Conservation (phyloP, 2,797 vertebrate species). For the Lates japonicus region DNA sequence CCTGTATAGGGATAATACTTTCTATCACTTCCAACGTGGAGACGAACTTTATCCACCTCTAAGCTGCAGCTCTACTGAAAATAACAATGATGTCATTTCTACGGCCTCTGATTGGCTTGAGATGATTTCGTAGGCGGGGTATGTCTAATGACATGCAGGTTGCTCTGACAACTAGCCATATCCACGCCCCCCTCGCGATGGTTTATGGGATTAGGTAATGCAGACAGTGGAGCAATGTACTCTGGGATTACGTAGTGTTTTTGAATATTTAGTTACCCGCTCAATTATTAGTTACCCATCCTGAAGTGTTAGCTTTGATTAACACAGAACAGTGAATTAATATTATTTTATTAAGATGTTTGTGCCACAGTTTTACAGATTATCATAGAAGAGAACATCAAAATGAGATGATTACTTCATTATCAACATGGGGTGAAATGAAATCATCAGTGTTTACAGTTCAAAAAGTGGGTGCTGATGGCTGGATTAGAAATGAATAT, state of each 20-base stretch:
- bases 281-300: slow-evolving; percentile 72
- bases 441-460: neutral
- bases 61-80: slow-evolving; percentile 93
- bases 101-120: slow-evolving; percentile 88
- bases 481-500: neutral
- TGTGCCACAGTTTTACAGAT: neutral
- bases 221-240: slow-evolving; percentile 90
- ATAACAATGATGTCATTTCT: slow-evolving; percentile 99
- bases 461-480: neutral
- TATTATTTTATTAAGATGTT: neutral
- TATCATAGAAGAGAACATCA: neutral
- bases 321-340: neutral
- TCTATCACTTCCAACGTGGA: slow-evolving; percentile 93
- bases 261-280: slow-evolving; percentile 92
- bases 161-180: slow-evolving; percentile 90
- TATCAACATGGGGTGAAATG: neutral
- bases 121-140: slow-evolving; percentile 79
- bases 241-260: slow-evolving; percentile 98
- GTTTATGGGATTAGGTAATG: slow-evolving; percentile 98
- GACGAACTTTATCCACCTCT: slow-evolving; percentile 95
- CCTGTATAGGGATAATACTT: slow-evolving; percentile 79
- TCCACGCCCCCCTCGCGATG: slow-evolving; percentile 89
- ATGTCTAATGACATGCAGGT: slow-evolving; percentile 84
- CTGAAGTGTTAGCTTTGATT: slow-evolving; percentile 7
- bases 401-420: neutral